Base-by-base conservation (phyloP, 2,888 invertebrate genomes). In the Cantharis lateralis region DNA sequence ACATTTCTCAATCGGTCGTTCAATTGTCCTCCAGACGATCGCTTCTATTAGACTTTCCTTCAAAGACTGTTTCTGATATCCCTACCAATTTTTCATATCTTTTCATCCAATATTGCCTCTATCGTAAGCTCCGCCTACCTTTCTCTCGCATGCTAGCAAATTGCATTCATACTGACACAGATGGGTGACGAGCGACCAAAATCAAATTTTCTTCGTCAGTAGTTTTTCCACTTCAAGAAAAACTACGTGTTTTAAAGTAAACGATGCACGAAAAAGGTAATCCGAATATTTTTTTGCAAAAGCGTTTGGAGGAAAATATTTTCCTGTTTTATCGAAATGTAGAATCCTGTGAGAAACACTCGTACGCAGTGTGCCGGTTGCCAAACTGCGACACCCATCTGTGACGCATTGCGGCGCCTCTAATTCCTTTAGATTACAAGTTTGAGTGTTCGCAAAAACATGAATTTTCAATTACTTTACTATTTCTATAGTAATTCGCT, bases 121-220 rank as follows among this genome's bases (percentile, higher is more conserved):
- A 81, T 82, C 82, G 78, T 78, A 79, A 79, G 74, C 81, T 77
- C 78, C 79, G 62, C 71, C 74, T 71, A 70, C 74, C 78, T 77
- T 74, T 78, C 79, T 70, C 76, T 80, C 74, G 74, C 71, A 70
- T 71, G 63, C 78, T 74, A 78, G 82, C 81, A 83, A 82, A 84
- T 83, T 82, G 82, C 82, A 83, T 83, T 83, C 84, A 82, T 83
- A 82, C 78, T 80, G 82, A 81, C 82, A 82, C 83, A 84, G 82
- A 83, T 84, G 84, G 82, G 82, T 82, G 83, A 82, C 83, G 82
- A 79, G 79, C 81, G 81, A 83, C 82, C 83, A 82, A 83, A 84
- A 84, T 84, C 83, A 82, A 84, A 84, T 84, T 84, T 84, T 84
- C 84, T 81, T 81, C 74, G 73, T 79, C 82, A 82, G 78, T 80